A percentile compares a stretch with the other conserved stretches of the same genome.
Conservation (phyloP, 2,797 vertebrate species). For the Acipenser ruthenus region DNA sequence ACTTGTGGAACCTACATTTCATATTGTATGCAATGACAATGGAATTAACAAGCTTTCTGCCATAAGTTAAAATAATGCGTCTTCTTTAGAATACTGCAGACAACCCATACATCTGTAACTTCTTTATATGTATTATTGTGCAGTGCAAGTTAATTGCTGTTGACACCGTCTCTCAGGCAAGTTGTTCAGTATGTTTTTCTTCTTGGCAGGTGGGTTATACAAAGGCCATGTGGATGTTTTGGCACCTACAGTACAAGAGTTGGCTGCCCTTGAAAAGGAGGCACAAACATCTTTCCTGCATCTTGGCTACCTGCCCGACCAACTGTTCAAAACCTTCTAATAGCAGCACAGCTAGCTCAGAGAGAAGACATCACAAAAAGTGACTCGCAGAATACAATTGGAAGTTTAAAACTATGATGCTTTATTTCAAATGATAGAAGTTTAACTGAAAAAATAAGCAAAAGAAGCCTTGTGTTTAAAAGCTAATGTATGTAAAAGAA, state of each 20-base stretch:
- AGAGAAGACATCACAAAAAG: conserved; percentile 7
- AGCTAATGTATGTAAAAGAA: not conserved
- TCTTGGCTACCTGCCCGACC: conserved; percentile 89
- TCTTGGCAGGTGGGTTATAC: conserved; percentile 73
- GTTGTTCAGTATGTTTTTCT: conserved; percentile 23
- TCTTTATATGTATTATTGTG: not conserved
- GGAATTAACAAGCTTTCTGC: no score
- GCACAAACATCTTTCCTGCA: conserved; percentile 94
- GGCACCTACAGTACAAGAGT: conserved; percentile 89
- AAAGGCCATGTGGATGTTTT: conserved; percentile 91
- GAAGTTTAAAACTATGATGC: not conserved
- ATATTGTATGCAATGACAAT: no score
- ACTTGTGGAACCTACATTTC: no score
- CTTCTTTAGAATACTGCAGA: no score
- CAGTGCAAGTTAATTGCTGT: not conserved
- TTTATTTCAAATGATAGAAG: conserved; percentile 11
- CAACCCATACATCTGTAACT: not conserved
- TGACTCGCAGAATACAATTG: not conserved
- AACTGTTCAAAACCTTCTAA: conserved; percentile 91
- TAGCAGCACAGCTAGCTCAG: conserved; percentile 11
- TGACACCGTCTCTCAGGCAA: conserved; percentile 15
- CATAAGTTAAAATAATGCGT: no score
- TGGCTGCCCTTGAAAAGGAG: conserved; percentile 88
- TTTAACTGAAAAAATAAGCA: conserved; percentile 1
- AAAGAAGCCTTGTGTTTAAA: not conserved